Base-by-base conservation (phyloP, 2,113 vertebrate species). In the Colaptes auratus region DNA sequence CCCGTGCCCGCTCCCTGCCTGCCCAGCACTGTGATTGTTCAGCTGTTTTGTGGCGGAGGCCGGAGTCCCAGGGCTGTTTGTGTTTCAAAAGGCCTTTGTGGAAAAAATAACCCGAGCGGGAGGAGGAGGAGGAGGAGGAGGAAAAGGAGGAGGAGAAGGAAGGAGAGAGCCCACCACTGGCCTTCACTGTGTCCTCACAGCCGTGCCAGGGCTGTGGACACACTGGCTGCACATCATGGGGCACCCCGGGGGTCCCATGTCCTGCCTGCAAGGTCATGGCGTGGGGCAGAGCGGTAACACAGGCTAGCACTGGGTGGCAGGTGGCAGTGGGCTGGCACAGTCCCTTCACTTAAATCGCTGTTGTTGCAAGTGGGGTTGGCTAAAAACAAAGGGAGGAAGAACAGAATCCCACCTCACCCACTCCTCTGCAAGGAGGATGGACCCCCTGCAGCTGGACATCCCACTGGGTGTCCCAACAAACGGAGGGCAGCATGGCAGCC, bases 1-100 rank as follows among this genome's bases (percentile, higher is more conserved):
- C 53, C 86, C 31, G 33, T 89, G 89, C 92, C 91, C 58, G 75
- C n/a, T 89, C 95, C 66, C 95, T 86, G 86, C 94, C 87, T 0
- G 74, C 93, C 94, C 90, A 10, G 89, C 86, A 86, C 94, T 87
- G 92, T 94, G 94, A 92, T 97, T 96, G 89, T 96, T 97, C 95
- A 96, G 94, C 95, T 96, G 95, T 72, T 96, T 96, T 93, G 13
- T 84, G 59, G 95, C 84, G 71, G 90, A 96, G 93, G 92, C 93
- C 15, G 92, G 86, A 92, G 92, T 84, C 92, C 89, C 83, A 25
- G 91, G 81, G 93, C 90, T 95, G 95, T 96, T 96, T 96, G 95
- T 96, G 81, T 94, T 96, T 94, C 93, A 93, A 96, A 94, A 96
- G 92, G 92, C 93, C 93, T 96, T 96, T 96, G 94, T 96, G 92